Percentiles rank a stretch among this genome's conserved stretches.
Evolutionary conservation across 2,113 vertebrate species (phyloP).

Genomic region (Balaenoptera acutorostrata): DNA sequence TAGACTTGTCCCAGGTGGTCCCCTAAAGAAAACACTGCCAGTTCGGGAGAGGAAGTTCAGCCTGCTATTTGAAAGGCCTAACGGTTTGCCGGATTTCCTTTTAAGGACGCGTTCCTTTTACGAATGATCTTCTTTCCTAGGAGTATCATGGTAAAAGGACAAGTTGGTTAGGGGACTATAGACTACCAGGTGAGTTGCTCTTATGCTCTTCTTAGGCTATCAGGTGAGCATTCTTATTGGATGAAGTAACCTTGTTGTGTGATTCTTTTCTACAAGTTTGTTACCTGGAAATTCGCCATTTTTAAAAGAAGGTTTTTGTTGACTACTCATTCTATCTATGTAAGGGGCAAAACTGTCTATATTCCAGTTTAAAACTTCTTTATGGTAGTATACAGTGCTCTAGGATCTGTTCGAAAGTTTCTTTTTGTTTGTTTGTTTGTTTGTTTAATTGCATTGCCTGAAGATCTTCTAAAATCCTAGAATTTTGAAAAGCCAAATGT

Average conservation of each 20-base stretch:
- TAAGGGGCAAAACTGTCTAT: neutral
- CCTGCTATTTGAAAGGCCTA: neutral
- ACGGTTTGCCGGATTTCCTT: neutral
- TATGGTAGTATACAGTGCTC: neutral
- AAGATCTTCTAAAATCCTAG: slow-evolving; percentile 27
- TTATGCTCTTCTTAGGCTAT: neutral
- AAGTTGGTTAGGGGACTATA: neutral
- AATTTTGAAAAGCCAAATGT: slow-evolving; percentile 43
- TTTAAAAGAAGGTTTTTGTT: neutral
- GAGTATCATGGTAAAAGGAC: neutral
- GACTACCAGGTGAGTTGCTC: neutral
- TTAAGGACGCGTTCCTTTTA: neutral
- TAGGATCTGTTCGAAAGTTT: neutral
- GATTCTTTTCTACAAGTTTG: neutral
- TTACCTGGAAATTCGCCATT: neutral
- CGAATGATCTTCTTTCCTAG: neutral
- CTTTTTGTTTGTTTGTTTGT: neutral
- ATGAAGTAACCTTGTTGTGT: neutral
- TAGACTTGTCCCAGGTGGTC: neutral
- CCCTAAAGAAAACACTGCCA: neutral
- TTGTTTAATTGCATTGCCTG: neutral
- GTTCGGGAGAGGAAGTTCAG: neutral
- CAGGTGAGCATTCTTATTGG: neutral
- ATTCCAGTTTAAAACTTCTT: neutral
- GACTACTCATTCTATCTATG: neutral